Conservation (phyloP, 2,797 vertebrate species). For the Mionectes olivaceus region DNA sequence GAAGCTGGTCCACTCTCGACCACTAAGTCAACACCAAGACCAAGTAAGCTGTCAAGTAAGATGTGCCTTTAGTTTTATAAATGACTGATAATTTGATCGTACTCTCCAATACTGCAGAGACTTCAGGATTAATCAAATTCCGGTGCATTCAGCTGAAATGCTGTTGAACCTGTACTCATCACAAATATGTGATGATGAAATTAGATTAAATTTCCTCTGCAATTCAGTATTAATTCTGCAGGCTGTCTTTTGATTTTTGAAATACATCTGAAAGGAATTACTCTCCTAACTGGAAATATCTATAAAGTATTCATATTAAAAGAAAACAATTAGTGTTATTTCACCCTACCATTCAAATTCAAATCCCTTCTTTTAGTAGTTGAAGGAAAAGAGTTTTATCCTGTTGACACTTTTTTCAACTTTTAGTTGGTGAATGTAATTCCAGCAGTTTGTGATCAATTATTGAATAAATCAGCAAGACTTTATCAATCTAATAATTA, state of each 20-base stretch:
- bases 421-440: background rate
- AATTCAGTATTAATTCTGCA: background rate
- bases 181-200: background rate
- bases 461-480: background rate
- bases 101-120: background rate
- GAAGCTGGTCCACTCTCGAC: conserved; percentile 79
- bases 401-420: background rate
- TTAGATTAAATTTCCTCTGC: background rate
- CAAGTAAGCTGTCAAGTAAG: conserved; percentile 85
- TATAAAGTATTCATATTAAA: background rate
- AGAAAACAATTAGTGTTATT: background rate
- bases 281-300: background rate
- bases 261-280: background rate
- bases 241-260: background rate
- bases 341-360: background rate
- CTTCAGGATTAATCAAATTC: background rate
- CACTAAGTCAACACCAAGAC: conserved; percentile 81
- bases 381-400: background rate
- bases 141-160: background rate
- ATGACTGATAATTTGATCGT: background rate
- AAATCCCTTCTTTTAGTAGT: background rate
- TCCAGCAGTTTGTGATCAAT: background rate
- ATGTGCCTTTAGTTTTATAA: conserved; percentile 6
- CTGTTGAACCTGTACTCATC: background rate
- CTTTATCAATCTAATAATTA: background rate